Base-by-base conservation (phyloP, 1,140 invertebrate genomes). In the Anthonomus grandis region DNA sequence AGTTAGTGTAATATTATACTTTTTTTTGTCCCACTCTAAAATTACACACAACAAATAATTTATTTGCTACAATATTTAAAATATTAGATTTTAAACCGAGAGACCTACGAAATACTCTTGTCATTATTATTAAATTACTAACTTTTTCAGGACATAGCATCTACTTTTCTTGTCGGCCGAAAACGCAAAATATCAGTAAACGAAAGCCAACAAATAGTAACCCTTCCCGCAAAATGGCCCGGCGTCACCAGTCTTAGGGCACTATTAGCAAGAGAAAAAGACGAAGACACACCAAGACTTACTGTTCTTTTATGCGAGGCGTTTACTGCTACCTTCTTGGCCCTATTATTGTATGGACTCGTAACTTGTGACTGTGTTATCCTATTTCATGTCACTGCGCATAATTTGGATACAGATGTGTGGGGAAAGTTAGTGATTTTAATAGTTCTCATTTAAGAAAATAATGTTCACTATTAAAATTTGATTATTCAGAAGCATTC, bases 321-420 rank as follows among this genome's bases (percentile, higher is more conserved):
- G 0, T 95, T 97, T 72, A 84, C 94, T 1, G 89, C 93, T 0
- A 91, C 95, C 1, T 97, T 92, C 71, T 83, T 95, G 71, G 92
- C 93, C 23, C 77, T 99, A 10, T 81, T 98, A 41, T 86, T 95
- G 37, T 96, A 97, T 76, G 93, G 93, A 8, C 70, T 98, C 21
- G 84, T 91, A n/a, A 91, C 92, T 12, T 94, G 94, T 67, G 97
- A 99, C 76, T 88, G 93, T 58, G 91, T 95, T 49, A 86, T 97
- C 53, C 78, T 99, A 15, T 98, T 92, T 71, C 78, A 90, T 39
- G 79, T 99, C 0, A 84, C 90, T 1, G 92, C 91, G 0, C 90
- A 95, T 69, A 82, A 83, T 27, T 89, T 97, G 55, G 83, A 86
- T 54, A 82, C 85, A 23, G 79, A 83, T 24, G 86, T 90, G 0